Conservation (phyloP, 2,888 invertebrate species). For the Nycteola revayana region DNA sequence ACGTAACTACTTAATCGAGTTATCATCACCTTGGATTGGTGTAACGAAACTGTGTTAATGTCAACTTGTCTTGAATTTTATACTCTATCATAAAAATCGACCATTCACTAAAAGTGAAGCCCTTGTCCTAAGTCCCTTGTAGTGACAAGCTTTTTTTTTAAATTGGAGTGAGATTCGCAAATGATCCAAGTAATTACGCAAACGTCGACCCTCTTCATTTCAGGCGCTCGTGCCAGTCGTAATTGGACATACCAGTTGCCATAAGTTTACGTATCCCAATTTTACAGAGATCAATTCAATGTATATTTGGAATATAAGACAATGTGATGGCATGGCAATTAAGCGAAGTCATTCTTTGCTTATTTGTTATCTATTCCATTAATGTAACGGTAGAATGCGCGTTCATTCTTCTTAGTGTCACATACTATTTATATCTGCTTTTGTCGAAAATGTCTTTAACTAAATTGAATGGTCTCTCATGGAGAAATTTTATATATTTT, state of each 20-base stretch:
- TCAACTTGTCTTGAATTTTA: constrained; percentile 40
- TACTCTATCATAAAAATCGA: constrained; percentile 49
- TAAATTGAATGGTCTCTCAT: too few species aligned
- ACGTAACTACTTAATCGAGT: constrained; percentile 1
- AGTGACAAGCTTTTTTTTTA: constrained; percentile 68
- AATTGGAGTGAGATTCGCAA: constrained; percentile 74
- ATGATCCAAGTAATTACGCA: constrained; percentile 79
- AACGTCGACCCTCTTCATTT: constrained; percentile 80
- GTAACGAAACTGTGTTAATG: constrained; percentile 13
- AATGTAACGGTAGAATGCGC: constrained; percentile 19
- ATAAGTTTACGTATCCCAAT: constrained; percentile 41
- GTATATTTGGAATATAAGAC: too few species aligned
- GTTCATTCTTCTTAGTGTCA: too few species aligned
- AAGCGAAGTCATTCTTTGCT: too few species aligned
- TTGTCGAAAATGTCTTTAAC: too few species aligned
- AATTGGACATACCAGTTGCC: constrained; percentile 60
- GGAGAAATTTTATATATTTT: too few species aligned
- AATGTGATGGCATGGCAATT: too few species aligned
- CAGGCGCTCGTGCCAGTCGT: constrained; percentile 49
- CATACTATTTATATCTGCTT: too few species aligned
- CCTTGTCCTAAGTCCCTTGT: constrained; percentile 54
- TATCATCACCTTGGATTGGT: constrained; percentile 4
- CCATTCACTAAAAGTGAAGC: constrained; percentile 44
- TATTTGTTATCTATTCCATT: too few species aligned
- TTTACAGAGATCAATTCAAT: constrained; percentile 41